Evolutionary conservation across 2,888 invertebrate species (phyloP), one percentile per base, ranked within the genome.

Genomic region (Eupithecia centaureata): DNA sequence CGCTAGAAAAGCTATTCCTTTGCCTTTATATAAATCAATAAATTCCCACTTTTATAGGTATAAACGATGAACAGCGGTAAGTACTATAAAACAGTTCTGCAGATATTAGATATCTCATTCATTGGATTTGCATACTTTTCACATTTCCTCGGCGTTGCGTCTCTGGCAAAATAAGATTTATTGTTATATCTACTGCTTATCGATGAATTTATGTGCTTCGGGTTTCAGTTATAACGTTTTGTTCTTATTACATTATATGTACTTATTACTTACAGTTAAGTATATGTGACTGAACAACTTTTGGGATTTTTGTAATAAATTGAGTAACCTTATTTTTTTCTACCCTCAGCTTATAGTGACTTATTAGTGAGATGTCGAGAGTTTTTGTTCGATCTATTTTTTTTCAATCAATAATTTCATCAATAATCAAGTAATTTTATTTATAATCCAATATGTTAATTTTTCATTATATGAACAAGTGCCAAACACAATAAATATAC

Each of bases 121-220:
- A 70, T 65, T 67, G 68, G 67, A 75, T 75, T 75, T 74, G 73
- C 75, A 75, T 75, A 71, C 68, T 75, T 73, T 72, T 66, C 71
- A 70, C 75, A 73, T 75, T 73, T 70, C 70, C 73, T 32, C 35
- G 64, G 57, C 68, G 61, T 64, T 61, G 64, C 70, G 63, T 63
- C 65, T 67, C 18, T 18, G 57, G 68, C 70, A 66, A 70, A 71
- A 74, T 65, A 71, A 56, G 67, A 70, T 72, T 71, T 72, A 66
- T 71, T 72, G 63, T 66, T 73, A 68, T 70, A 69, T 30, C 22
- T 32, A 57, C 68, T 67, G 65, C 60, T 65, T 72, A 71, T 68
- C 62, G 61, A 70, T 75, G 54, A 65, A 70, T 75, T 75, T 71
- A 71, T 70, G 47, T 22, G 42, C 28, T 30, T 52, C 28, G 32